A percentile compares a stretch with the other conserved stretches of the same genome.
Conservation (phyloP, 2,888 invertebrate genomes). For the Tachina fera region DNA sequence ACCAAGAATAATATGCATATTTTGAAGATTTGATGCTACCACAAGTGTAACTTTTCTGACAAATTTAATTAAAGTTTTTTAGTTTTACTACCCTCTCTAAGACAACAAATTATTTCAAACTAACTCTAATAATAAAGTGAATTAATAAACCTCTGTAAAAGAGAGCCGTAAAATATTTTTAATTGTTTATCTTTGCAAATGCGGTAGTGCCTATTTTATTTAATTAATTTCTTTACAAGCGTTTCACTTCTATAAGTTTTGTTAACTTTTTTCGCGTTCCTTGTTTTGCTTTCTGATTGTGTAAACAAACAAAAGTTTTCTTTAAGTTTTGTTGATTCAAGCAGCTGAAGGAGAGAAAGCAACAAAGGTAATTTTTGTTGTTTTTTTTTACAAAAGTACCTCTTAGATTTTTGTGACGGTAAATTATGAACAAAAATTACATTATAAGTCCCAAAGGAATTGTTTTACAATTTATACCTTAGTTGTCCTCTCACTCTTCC, state of each 20-base stretch:
- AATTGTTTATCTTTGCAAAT: conserved; percentile 48
- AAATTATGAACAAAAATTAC: background rate
- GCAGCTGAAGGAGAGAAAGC: background rate
- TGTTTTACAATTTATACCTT: background rate
- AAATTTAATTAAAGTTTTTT: too few species aligned
- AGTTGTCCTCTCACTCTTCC: background rate
- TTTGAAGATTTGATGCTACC: too few species aligned
- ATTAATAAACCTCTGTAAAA: background rate
- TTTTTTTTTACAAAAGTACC: background rate
- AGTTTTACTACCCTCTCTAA: too few species aligned
- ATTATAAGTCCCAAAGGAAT: background rate
- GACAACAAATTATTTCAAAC: background rate
- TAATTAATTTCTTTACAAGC: background rate
- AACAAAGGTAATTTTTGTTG: too few species aligned
- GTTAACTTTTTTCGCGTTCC: conserved; percentile 20
- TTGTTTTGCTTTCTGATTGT: background rate
- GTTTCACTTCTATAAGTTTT: background rate
- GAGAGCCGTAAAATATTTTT: conserved; percentile 8
- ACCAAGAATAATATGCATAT: too few species aligned
- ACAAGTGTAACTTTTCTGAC: too few species aligned
- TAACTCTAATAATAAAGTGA: background rate
- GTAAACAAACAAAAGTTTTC: conserved; percentile 46
- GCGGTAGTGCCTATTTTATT: conserved; percentile 2
- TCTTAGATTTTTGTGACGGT: background rate
- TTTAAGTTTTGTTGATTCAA: conserved; percentile 27